phyloP scores from a whole-genome alignment of 2,888 invertebrate species.

The Hydropsyche betteni region DNA sequence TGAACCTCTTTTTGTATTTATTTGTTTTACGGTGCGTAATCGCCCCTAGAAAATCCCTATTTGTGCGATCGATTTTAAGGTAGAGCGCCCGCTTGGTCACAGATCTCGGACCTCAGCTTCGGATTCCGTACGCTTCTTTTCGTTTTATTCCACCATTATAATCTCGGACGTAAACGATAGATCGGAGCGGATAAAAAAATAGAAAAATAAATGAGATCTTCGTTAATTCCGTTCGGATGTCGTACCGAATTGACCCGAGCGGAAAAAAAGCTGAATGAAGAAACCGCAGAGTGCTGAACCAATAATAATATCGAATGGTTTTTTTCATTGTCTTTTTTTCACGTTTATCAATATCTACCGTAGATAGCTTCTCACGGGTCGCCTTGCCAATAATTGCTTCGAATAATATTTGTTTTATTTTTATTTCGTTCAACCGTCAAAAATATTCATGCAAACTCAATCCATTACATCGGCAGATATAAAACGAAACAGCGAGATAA shows the following conservation, averaged over 20 bases:
- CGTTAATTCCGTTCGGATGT: conserved; percentile 27
- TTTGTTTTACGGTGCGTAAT: conserved; percentile 16
- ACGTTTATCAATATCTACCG: conserved; percentile 7
- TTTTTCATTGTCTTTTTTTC: conserved; percentile 11
- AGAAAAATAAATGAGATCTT: conserved; percentile 18
- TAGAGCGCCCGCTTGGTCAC: conserved; percentile 1
- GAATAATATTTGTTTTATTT: background rate
- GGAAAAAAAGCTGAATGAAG: conserved; percentile 23
- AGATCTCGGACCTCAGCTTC: conserved; percentile 4
- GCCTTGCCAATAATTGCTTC: conserved; percentile 13
- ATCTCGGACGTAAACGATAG: no score
- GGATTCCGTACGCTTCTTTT: no score
- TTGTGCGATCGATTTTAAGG: conserved; percentile 4
- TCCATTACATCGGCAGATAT: no score
- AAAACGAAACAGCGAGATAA: no score
- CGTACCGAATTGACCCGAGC: conserved; percentile 17
- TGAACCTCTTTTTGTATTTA: background rate
- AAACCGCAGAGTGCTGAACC: conserved; percentile 31
- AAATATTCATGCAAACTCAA: no score
- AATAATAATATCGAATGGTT: conserved; percentile 13
- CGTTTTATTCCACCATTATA: no score
- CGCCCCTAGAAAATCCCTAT: background rate
- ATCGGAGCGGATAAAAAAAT: background rate
- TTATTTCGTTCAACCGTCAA: no score
- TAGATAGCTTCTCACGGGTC: conserved; percentile 29